Conservation (phyloP, 37 sponge, comb jelly and placozoan genomes). For the Geodia barretti region DNA sequence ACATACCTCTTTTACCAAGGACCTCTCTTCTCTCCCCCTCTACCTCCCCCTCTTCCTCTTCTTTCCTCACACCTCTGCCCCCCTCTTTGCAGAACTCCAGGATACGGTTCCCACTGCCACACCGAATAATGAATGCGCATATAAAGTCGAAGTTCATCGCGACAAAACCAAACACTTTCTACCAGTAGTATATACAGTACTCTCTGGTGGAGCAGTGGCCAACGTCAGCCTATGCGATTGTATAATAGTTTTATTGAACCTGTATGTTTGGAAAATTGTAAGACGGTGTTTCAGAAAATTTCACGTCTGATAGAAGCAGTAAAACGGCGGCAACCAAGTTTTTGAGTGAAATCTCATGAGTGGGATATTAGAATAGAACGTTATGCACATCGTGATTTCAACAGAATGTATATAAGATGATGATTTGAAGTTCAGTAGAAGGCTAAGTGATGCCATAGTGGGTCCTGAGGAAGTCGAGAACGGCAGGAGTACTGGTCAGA, state of each 20-base stretch:
- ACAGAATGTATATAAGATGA: neutral
- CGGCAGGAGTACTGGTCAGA: slow-evolving; percentile 76
- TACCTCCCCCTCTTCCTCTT: neutral
- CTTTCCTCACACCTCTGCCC: neutral
- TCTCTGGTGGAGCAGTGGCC: no score
- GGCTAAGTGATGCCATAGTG: slow-evolving; percentile 28
- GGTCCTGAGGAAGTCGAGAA: slow-evolving; percentile 75
- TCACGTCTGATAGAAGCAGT: no score
- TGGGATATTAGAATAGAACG: no score
- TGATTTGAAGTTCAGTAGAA: neutral
- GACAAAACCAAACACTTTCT: slow-evolving; percentile 84
- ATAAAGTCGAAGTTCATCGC: slow-evolving; percentile 87
- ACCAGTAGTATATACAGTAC: no score
- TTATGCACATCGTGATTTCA: no score
- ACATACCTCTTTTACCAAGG: neutral
- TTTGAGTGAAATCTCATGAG: no score
- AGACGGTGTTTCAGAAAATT: no score
- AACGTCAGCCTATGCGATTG: no score
- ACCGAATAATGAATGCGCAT: slow-evolving; percentile 80
- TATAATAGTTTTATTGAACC: no score
- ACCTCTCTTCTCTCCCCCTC: neutral
- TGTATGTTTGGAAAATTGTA: no score
- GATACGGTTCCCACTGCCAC: slow-evolving; percentile 95
- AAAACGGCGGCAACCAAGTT: no score
- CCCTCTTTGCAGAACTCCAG: slow-evolving; percentile 69